Conservation (phyloP, 2,113 vertebrate species). For the Ahaetulla prasina region DNA sequence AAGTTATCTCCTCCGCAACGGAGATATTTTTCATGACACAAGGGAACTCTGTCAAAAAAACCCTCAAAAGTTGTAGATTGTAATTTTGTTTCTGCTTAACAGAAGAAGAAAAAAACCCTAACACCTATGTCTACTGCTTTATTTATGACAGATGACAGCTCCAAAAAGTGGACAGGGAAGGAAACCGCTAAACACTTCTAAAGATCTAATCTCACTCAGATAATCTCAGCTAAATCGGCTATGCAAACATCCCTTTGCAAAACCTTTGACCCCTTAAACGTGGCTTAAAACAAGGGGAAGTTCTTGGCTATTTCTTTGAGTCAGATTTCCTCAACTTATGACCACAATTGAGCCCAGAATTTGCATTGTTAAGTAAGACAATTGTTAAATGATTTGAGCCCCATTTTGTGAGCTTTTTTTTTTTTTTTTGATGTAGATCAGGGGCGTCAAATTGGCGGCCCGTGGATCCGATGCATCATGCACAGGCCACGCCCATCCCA, state of each 20-base stretch:
- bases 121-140: no score
- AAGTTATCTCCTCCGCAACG: not conserved
- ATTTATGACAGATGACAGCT: not conserved
- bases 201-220: not conserved
- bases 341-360: no score
- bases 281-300: not conserved
- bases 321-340: not conserved
- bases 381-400: no score
- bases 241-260: not conserved
- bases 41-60: not conserved
- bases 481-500: no score
- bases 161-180: not conserved
- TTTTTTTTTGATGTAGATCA: no score
- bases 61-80: not conserved
- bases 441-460: no score
- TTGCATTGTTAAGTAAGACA: no score
- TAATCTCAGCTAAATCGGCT: not conserved
- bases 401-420: no score
- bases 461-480: no score
- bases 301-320: not conserved
- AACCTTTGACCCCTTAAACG: not conserved
- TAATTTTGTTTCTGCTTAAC: not conserved
- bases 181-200: not conserved
- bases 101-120: no score
- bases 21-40: not conserved